Evolutionary conservation across 2,113 vertebrate genomes (phyloP).

Genomic region (Ascaphus truei): DNA sequence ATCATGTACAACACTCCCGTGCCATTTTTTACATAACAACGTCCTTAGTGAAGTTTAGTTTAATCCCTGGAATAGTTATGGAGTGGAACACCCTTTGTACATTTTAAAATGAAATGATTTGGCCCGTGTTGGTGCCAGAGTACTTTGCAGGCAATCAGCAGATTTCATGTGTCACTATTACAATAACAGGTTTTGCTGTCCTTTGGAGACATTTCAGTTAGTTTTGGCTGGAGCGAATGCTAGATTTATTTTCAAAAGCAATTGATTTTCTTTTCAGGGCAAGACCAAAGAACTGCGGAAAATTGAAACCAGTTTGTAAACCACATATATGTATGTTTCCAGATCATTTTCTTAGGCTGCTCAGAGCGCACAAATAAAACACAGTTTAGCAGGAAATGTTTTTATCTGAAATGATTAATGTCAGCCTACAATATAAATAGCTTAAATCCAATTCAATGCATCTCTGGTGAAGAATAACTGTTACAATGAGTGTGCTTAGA

Average conservation of each 20-base stretch:
- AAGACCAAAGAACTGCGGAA: slow-evolving; percentile 27
- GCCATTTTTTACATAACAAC: background rate
- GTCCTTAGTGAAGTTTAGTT: background rate
- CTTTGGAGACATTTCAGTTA: slow-evolving; percentile 38
- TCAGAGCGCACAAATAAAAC: background rate
- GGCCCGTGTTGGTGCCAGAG: slow-evolving; percentile 28
- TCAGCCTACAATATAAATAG: slow-evolving; percentile 1
- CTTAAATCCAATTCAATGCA: background rate
- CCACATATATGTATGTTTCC: slow-evolving; percentile 8
- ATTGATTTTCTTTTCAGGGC: slow-evolving; percentile 22
- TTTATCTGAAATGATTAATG: background rate
- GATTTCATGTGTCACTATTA: slow-evolving; percentile 38
- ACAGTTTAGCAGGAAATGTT: background rate
- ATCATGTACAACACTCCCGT: background rate
- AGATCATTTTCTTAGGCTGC: slow-evolving; percentile 16
- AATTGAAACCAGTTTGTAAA: slow-evolving; percentile 35
- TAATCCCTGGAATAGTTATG: slow-evolving; percentile 10
- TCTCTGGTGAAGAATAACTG: background rate
- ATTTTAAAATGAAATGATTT: slow-evolving; percentile 26
- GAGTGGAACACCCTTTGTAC: slow-evolving; percentile 15
- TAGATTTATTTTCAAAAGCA: slow-evolving; percentile 36
- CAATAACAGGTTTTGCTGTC: slow-evolving; percentile 38
- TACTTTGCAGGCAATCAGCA: slow-evolving; percentile 38
- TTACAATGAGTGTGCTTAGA: background rate
- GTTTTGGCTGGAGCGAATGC: slow-evolving; percentile 29